Evolutionary conservation across 2,797 vertebrate genomes (phyloP), one percentile per base, ranked within the genome.

Genomic region (Pangasius sanitwongsei): DNA sequence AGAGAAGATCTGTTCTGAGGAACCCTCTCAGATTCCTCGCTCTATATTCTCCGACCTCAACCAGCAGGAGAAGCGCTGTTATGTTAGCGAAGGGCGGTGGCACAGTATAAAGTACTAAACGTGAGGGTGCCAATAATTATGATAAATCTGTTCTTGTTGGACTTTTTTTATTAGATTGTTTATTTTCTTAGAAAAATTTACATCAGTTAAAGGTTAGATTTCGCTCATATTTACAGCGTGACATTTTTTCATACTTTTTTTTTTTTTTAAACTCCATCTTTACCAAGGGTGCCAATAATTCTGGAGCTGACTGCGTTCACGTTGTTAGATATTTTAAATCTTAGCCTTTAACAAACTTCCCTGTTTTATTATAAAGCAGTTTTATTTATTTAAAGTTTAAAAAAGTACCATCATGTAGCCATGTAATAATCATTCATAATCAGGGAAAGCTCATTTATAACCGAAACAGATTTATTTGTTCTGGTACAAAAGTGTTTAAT

Each of bases 241-340:
- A 31, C 55, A 57, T 57, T 57, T 12, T 3, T 15, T 55, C 53
- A 55, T 61, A 20, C 63, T n/a, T 67, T 37, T 37, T 13, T n/a
- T 67, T 13, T n/a, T 67, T 67, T 67, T 4, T 23, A 28, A 63
- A 59, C 57, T 23, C n/a, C 13, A 67, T 70, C 15, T 16, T 34
- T 28, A 75, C 72, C 41, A 28, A 44, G 72, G 41, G 72, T 75
- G 72, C 72, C 72, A 75, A 75, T 75, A 75, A 13, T 48, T 48
- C 23, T 44, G 41, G 37, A 13, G 41, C 41, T 12, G 41, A 48
- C 12, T 44, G 44, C 44, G 6, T 44, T 44, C 44, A 44, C 6
- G 1, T 6, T 44, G 44, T 44, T 44, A 44, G 41, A 44, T 44
- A 44, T 44, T 44, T 44, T 44, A 44, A 5, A 44, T 44, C 41